Base-by-base conservation (phyloP, 2,888 invertebrate species). In the Harpalus rubripes region DNA sequence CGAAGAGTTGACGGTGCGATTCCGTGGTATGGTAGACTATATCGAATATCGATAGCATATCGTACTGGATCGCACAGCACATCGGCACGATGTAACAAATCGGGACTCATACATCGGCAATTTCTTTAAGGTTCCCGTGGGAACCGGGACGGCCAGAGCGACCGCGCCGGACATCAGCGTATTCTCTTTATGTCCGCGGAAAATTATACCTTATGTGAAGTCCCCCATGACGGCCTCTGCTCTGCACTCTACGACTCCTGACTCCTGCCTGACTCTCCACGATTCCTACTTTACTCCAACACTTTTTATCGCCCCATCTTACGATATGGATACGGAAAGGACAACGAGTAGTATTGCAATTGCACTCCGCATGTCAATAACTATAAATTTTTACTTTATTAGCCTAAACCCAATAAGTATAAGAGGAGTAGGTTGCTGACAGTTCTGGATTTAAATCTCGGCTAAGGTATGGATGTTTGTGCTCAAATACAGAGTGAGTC, bases 51-150 rank as follows among this genome's bases (percentile, higher is more conserved):
- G 78, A 78, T 78, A 58, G 68, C 68, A 68, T 68, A 68, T 52
- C 39, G 56, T 76, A 22, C 76, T 58, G 58, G 52, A 56, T 32
- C 26, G 16, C 32, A 72, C 7, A 72, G 16, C 76, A 56, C 58
- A 78, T 52, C 58, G 32, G 58, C 78, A 78, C 89, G 88, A 89
- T 88, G 89, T 89, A 89, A 90, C 90, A 90, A 90, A 90, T 90
- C 89, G 90, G 89, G 89, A 88, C 89, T 90, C 90, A 91, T 91
- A 91, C 90, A 91, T 91, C 91, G 91, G 90, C 91, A 90, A 91
- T 91, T 91, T 91, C 91, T 91, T 90, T 91, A 91, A 90, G 89
- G 90, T 88, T 90, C 91, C 90, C 90, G 84, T 16, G 90, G 89
- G 44, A 52, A 12, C 44, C 12, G 10, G 32, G 90, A 89, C 84